Evolutionary conservation across 2,797 vertebrate species (phyloP).

Genomic region (Eospalax fontanierii): DNA sequence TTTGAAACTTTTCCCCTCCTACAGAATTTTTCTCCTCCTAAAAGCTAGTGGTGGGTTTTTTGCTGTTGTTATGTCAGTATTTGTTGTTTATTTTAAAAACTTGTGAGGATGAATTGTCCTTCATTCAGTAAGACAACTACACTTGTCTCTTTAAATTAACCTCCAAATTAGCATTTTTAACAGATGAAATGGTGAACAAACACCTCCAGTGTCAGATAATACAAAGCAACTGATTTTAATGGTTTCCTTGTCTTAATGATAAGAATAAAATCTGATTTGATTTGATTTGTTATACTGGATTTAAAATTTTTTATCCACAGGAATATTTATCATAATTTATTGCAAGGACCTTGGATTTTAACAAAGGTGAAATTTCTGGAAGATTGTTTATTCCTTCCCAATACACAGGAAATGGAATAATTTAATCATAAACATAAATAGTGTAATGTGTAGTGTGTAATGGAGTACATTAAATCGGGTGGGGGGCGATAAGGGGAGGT

Average conservation of each 20-base stretch:
- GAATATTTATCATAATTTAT: constrained; percentile 28
- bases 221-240: background rate
- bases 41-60: background rate
- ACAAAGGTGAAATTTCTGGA: constrained; percentile 54
- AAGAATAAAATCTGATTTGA: constrained; percentile 29
- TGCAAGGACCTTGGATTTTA: constrained; percentile 24
- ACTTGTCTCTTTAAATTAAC: background rate
- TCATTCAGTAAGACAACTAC: constrained; percentile 16
- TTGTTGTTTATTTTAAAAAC: constrained; percentile 33
- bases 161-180: constrained; percentile 45
- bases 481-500: too few species aligned
- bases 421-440: constrained; percentile 38
- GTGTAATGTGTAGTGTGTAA: too few species aligned
- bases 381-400: constrained; percentile 34
- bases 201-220: background rate
- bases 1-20: background rate
- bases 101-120: constrained; percentile 18
- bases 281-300: background rate
- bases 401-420: background rate
- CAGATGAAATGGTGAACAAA: constrained; percentile 12
- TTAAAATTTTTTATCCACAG: constrained; percentile 27
- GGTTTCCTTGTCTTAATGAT: background rate
- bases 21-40: constrained; percentile 25
- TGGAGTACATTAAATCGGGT: too few species aligned
- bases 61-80: background rate